Base-by-base conservation (phyloP, 2,888 invertebrate species). In the Uropetala carovei region DNA sequence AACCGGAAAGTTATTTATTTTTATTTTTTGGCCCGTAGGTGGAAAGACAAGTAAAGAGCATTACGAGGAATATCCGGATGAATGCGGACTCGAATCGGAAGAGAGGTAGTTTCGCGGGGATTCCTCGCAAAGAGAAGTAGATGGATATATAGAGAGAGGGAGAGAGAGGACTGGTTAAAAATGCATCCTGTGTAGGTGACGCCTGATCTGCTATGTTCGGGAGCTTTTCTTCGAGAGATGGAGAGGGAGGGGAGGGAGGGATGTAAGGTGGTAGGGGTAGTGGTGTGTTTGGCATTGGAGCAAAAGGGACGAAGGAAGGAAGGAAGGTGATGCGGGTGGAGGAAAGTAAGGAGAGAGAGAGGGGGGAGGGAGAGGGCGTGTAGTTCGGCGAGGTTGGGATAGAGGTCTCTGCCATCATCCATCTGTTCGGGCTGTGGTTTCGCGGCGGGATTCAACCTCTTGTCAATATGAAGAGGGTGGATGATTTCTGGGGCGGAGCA, bases 121-220 rank as follows among this genome's bases (percentile, higher is more conserved):
- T 68, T 7, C n/a, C 75, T 13, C 27, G 75, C 8, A 75, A 27
- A 10, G 27, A 27, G 27, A 75, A 75, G 27, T 75, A 43, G 75
- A 75, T 27, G 75, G 75, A 75, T 75, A 27, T 22, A 11, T 11
- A 60, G 57, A 7, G 59, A 86, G 30, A 86, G 14, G 60, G 27
- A 13, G n/a, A n/a, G n/a, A 30, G 18, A 86, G 18, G 57, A 11
- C 11, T 18, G 60, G 86, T 86, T 86, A 86, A 86, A 86, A 86
- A 86, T 86, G 86, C 86, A 86, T 86, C 60, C 22, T 59, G 13
- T 60, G 27, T 60, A 30, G 58, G 22, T 86, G 86, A 86, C 27
- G 60, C 86, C 8, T 16, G 27, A 30, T 60, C 16, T 86, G 60
- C 59, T 60, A 27, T 58, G 59, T 60, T 60, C 13, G 43, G 43